phyloP scores from a whole-genome alignment of 2,797 vertebrate genomes.

The Sylvia borin region DNA sequence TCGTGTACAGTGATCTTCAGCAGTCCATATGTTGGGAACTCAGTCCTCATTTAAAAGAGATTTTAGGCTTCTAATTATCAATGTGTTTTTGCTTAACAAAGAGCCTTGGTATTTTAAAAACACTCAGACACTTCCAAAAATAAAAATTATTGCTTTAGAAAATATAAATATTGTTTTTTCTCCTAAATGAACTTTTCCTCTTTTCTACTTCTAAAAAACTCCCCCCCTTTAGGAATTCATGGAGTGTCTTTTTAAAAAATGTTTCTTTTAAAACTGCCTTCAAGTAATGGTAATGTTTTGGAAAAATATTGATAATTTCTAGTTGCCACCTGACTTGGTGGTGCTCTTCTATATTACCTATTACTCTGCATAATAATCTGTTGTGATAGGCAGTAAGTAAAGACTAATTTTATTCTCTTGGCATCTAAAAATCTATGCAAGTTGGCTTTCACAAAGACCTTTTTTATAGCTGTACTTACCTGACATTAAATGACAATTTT shows the following conservation, averaged over 20 bases:
- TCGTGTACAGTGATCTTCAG: not conserved
- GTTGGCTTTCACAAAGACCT: not conserved
- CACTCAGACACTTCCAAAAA: not conserved
- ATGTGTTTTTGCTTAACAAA: not conserved
- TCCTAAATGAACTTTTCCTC: not conserved
- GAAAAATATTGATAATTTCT: not conserved
- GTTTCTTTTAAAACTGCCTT: not conserved
- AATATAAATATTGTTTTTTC: not conserved
- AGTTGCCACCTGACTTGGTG: not conserved
- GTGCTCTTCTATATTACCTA: not conserved
- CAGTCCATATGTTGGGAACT: not conserved
- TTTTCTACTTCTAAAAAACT: not conserved
- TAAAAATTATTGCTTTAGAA: not conserved
- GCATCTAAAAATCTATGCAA: not conserved
- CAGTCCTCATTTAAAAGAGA: not conserved
- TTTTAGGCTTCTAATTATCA: not conserved
- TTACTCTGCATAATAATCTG: not conserved
- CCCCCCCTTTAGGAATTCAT: not conserved
- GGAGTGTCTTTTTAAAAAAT: not conserved
- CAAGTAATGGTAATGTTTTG: not conserved
- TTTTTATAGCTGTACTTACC: not conserved
- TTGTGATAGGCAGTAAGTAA: not conserved
- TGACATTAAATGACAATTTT: not conserved
- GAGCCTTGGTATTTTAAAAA: not conserved
- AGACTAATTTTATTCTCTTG: not conserved